These are phyloP conservation scores for Eupsilia transversa DNA, from an alignment of 2,888 invertebrate species.

Conservation along the genomic window DNA sequence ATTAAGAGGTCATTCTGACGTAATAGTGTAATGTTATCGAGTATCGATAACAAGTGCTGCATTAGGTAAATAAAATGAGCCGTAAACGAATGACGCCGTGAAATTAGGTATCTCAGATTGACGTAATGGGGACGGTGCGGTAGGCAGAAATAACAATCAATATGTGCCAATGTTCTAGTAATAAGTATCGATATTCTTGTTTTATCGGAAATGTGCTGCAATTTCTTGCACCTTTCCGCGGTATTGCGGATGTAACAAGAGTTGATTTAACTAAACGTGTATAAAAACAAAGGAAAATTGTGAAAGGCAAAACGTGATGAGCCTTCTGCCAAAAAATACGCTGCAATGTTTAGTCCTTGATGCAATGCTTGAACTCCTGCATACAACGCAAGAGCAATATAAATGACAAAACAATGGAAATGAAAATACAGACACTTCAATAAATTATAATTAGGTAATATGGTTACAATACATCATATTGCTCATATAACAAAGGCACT, in stretches of 20 bases:
- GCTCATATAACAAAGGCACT: constrained; percentile 20
- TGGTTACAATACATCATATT: constrained; percentile 18
- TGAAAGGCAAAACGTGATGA: constrained; percentile 7
- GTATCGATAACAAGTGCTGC: constrained; percentile 79
- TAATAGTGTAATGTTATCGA: constrained; percentile 64
- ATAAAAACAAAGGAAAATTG: constrained; percentile 3
- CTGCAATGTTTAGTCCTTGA: neutral
- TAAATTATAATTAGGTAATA: constrained; percentile 20
- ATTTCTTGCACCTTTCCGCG: constrained; percentile 14
- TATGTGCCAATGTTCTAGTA: constrained; percentile 30
- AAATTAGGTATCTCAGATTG: constrained; percentile 78
- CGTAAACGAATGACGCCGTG: constrained; percentile 76
- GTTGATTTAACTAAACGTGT: constrained; percentile 12
- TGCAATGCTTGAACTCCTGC: neutral
- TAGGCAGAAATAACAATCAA: constrained; percentile 61
- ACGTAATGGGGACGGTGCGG: constrained; percentile 71
- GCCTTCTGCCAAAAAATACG: constrained; percentile 16
- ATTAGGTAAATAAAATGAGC: constrained; percentile 80
- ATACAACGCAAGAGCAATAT: neutral
- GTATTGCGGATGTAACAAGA: constrained; percentile 3
- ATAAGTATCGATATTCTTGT: constrained; percentile 7
- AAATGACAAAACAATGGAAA: constrained; percentile 20
- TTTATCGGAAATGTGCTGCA: constrained; percentile 23
- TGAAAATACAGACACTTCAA: constrained; percentile 3
- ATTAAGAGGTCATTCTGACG: constrained; percentile 71